Percentiles rank a stretch among this genome's conserved stretches.
These are phyloP conservation scores for Timema podura DNA, from an alignment of 2,888 invertebrate species.

Conservation along the genomic window DNA sequence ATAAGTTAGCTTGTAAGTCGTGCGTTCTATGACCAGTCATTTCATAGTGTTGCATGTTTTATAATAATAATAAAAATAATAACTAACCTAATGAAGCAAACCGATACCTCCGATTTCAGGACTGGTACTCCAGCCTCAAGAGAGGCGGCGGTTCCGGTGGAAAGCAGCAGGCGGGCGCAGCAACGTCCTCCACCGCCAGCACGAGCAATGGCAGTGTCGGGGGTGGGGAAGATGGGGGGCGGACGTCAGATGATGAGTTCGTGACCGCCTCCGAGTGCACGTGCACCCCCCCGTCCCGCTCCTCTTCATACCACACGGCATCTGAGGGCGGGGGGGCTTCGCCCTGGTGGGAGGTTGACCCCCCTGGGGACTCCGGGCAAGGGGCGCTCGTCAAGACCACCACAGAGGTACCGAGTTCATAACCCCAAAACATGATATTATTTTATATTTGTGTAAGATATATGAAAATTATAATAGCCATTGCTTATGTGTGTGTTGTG, in stretches of 20 bases:
- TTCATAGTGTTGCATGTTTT: too few relatives aligned
- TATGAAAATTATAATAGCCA: too few relatives aligned
- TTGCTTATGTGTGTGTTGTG: too few relatives aligned
- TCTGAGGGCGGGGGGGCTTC: conserved; percentile 59
- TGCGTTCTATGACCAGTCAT: too few relatives aligned
- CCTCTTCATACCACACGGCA: conserved; percentile 65
- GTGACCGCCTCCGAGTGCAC: conserved; percentile 66
- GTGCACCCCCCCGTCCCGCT: conserved; percentile 58
- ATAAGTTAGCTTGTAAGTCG: too few relatives aligned
- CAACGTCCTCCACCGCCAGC: conserved; percentile 4
- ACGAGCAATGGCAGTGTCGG: conserved; percentile 12
- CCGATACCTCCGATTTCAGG: conserved; percentile 32
- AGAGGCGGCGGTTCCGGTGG: background rate
- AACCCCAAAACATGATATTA: background rate
- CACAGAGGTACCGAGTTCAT: conserved; percentile 24
- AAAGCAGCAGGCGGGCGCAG: background rate
- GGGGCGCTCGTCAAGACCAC: conserved; percentile 38
- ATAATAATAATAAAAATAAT: too few relatives aligned
- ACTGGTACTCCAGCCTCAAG: conserved; percentile 36
- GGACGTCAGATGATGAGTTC: conserved; percentile 55
- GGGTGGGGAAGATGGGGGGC: conserved; percentile 25
- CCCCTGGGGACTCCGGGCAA: conserved; percentile 29
- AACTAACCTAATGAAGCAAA: too few relatives aligned
- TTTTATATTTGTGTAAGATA: background rate
- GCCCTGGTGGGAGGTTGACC: conserved; percentile 55